These are phyloP conservation scores for Bellardia pandia DNA, from an alignment of 2,888 invertebrate species.

Conservation along the genomic window DNA sequence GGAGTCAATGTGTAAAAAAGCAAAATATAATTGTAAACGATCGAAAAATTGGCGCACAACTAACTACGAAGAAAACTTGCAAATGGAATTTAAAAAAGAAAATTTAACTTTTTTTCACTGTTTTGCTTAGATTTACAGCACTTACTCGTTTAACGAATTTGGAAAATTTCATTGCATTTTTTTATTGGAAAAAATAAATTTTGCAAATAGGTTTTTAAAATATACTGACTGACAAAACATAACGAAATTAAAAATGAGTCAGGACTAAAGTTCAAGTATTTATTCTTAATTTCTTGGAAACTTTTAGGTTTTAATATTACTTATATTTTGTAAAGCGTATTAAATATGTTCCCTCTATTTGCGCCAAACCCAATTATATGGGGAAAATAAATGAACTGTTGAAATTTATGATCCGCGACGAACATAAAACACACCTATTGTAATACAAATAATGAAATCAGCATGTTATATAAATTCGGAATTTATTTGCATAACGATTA, in stretches of 20 bases:
- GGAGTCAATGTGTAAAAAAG: constrained; percentile 5
- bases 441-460: neutral
- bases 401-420: constrained; percentile 29
- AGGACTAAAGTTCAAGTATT: too few species aligned
- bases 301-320: too few species aligned
- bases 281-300: too few species aligned
- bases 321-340: neutral
- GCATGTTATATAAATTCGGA: too few species aligned
- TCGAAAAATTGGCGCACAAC: constrained; percentile 68
- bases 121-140: constrained; percentile 17
- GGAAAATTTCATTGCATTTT: too few species aligned
- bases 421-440: neutral
- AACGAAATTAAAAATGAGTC: too few species aligned
- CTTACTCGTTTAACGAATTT: constrained; percentile 35
- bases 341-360: neutral
- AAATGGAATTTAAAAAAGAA: constrained; percentile 63
- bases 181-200: too few species aligned
- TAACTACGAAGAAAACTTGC: constrained; percentile 63
- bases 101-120: constrained; percentile 39
- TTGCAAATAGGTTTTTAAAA: too few species aligned
- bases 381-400: constrained; percentile 22
- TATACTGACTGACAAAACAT: too few species aligned
- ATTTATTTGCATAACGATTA: too few species aligned
- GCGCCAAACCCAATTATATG: neutral
- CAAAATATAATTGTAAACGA: constrained; percentile 56